These are phyloP conservation scores for Pseudomugil gertrudae DNA, from an alignment of 2,797 vertebrate genomes.

Conservation along the genomic window DNA sequence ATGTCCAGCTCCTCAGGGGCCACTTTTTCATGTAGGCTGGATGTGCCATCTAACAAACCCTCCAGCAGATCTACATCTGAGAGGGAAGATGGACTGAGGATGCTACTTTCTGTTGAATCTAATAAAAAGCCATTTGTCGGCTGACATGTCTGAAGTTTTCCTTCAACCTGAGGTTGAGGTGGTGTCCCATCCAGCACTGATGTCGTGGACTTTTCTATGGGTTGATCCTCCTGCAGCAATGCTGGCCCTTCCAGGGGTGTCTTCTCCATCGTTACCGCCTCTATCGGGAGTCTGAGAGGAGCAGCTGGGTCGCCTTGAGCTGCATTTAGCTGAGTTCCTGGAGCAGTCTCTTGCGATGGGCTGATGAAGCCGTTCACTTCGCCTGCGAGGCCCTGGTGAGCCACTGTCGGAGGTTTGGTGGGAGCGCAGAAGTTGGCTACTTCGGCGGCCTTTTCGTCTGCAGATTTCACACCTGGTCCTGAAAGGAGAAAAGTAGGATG, in stretches of 20 bases:
- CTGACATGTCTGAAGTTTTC: conserved; percentile 21
- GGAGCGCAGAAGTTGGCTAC: conserved; percentile 38
- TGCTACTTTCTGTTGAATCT: conserved; percentile 56
- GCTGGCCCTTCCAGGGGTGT: conserved; percentile 27
- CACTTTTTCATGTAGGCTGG: conserved; percentile 28
- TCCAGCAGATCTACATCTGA: conserved; percentile 63
- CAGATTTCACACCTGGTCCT: conserved; percentile 79
- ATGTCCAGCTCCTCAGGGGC: conserved; percentile 30
- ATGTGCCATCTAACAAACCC: conserved; percentile 46
- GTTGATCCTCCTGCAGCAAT: conserved; percentile 20
- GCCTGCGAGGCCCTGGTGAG: conserved; percentile 37
- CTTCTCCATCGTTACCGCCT: background rate
- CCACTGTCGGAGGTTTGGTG: conserved; percentile 48
- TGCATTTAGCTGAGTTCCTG: conserved; percentile 23
- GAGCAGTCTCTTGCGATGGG: conserved; percentile 41
- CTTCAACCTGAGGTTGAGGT: conserved; percentile 25
- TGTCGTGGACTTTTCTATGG: background rate
- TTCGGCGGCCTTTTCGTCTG: conserved; percentile 63
- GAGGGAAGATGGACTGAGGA: conserved; percentile 55
- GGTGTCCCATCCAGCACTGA: background rate
- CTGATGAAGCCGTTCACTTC: conserved; percentile 60
- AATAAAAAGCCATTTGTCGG: conserved; percentile 49
- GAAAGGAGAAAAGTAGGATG: conserved; percentile 12
- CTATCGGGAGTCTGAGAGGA: conserved; percentile 33
- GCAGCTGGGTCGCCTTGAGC: conserved; percentile 24